A percentile compares a stretch with the other conserved stretches of the same genome.
Evolutionary conservation across 35 echinoderm and acorn worm species (phyloP).

Genomic region (Lytechinus variegatus): DNA sequence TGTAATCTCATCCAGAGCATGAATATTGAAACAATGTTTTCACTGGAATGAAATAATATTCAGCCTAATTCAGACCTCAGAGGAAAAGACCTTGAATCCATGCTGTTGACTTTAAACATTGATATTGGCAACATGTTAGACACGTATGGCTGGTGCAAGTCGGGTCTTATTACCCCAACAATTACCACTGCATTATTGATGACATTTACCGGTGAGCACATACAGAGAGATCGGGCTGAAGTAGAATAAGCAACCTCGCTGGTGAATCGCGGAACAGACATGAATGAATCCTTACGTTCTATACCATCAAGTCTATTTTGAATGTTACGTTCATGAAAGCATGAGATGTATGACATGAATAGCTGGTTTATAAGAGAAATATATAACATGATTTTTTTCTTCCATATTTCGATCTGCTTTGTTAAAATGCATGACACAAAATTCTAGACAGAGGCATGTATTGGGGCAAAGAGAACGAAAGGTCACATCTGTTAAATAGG

Average conservation of each 20-base stretch:
- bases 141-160: neutral
- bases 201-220: neutral
- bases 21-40: neutral
- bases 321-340: neutral
- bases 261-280: neutral
- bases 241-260: neutral
- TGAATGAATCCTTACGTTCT: neutral
- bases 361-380: neutral
- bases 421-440: neutral
- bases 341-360: neutral
- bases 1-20: neutral
- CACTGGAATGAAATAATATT: neutral
- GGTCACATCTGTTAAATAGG: neutral
- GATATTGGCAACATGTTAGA: neutral
- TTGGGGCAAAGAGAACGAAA: neutral
- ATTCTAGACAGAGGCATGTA: neutral
- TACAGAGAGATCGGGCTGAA: neutral
- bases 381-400: neutral
- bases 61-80: neutral
- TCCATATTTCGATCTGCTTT: neutral
- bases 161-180: neutral
- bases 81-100: neutral
- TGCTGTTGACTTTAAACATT: neutral
- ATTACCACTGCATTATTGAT: neutral
- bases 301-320: neutral